These are phyloP conservation scores for Meiosimyza platycephala DNA, from an alignment of 2,888 invertebrate species.

Conservation along the genomic window DNA sequence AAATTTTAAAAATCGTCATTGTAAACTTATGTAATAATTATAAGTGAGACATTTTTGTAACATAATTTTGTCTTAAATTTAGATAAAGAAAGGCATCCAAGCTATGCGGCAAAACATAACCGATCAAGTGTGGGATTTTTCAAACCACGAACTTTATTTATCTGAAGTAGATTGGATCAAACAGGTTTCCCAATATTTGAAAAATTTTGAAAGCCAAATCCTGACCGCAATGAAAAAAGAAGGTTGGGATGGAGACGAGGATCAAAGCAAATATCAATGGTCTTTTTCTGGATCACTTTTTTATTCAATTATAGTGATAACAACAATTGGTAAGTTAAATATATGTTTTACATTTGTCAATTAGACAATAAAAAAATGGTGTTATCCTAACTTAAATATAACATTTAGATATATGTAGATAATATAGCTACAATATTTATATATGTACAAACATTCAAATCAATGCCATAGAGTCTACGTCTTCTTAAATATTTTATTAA, in stretches of 20 bases:
- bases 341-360: neutral
- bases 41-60: too few species aligned
- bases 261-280: constrained; percentile 78
- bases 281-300: constrained; percentile 90
- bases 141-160: constrained; percentile 69
- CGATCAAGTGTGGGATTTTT: constrained; percentile 82
- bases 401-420: neutral
- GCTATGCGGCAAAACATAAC: constrained; percentile 80
- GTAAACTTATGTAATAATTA: too few species aligned
- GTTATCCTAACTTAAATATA: too few species aligned
- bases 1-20: too few species aligned
- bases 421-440: neutral
- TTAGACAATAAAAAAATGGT: too few species aligned
- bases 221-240: constrained; percentile 86
- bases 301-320: constrained; percentile 96
- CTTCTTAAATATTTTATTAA: constrained; percentile 51
- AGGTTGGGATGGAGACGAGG: constrained; percentile 89
- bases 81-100: constrained; percentile 84
- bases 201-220: constrained; percentile 77
- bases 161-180: constrained; percentile 84
- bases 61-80: constrained; percentile 35
- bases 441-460: too few species aligned
- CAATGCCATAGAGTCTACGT: neutral
- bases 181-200: constrained; percentile 74
- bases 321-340: constrained; percentile 85